phyloP scores from a whole-genome alignment of 1,140 invertebrate species.

The Ips nitidus region DNA sequence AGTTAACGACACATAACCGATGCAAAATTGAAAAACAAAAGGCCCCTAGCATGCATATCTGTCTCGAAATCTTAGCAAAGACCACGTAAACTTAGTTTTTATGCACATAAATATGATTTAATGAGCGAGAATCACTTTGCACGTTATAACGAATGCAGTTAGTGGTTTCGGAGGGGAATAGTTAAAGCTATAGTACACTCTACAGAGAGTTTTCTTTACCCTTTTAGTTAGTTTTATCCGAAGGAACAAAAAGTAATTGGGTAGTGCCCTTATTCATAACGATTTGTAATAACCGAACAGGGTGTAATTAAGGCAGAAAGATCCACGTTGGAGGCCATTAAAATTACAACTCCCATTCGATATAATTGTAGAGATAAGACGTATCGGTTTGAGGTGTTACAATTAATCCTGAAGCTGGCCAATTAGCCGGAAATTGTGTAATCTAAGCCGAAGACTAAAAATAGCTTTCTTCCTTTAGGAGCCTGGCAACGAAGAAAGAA shows the following conservation, averaged over 20 bases:
- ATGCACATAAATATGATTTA: constrained; percentile 32
- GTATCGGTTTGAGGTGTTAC: constrained; percentile 30
- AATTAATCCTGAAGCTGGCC: constrained; percentile 17
- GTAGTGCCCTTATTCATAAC: constrained; percentile 15
- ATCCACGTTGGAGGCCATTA: constrained; percentile 30
- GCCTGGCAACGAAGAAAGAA: neutral
- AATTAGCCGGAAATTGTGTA: neutral
- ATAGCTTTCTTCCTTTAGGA: too few relatives aligned
- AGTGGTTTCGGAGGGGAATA: constrained; percentile 2
- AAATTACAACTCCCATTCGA: constrained; percentile 27
- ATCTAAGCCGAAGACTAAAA: too few relatives aligned
- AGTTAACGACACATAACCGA: constrained; percentile 17
- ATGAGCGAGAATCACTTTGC: constrained; percentile 30
- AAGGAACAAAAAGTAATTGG: constrained; percentile 9
- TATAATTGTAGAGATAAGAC: constrained; percentile 32
- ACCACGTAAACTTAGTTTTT: constrained; percentile 17
- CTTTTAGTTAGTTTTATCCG: neutral
- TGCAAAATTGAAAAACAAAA: constrained; percentile 18
- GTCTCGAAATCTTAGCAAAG: constrained; percentile 14
- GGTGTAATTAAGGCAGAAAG: constrained; percentile 33
- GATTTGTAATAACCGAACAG: constrained; percentile 24
- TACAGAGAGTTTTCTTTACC: constrained; percentile 10
- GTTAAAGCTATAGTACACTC: constrained; percentile 4
- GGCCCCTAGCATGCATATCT: constrained; percentile 15
- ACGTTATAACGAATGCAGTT: constrained; percentile 24